Conservation (phyloP, 2,888 invertebrate species). For the Lasioglossum villosulum region DNA sequence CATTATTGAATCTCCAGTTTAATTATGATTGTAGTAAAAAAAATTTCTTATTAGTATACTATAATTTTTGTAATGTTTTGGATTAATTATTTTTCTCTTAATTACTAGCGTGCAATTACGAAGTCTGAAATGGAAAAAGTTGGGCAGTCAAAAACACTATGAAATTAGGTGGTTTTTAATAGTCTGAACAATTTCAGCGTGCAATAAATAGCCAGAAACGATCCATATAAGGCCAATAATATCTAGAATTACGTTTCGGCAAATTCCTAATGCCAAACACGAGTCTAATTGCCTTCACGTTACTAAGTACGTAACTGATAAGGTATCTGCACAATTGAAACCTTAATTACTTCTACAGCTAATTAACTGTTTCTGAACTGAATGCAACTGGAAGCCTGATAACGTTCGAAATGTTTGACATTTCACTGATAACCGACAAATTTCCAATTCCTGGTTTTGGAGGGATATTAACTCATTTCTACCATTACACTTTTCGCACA, state of each 20-base stretch:
- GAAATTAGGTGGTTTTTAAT: background rate
- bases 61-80: background rate
- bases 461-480: background rate
- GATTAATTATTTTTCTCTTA: background rate
- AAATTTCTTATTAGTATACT: background rate
- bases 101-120: background rate
- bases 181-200: background rate
- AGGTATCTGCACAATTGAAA: constrained; percentile 16
- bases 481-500: background rate
- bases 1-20: background rate
- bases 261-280: constrained; percentile 6
- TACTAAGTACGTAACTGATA: constrained; percentile 10
- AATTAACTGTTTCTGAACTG: constrained; percentile 15
- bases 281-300: background rate
- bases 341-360: constrained; percentile 11
- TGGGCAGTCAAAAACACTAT: background rate
- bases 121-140: background rate
- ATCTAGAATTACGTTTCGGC: background rate
- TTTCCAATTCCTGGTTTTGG: background rate
- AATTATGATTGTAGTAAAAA: background rate
- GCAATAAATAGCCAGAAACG: background rate
- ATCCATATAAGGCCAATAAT: background rate
- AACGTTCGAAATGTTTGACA: background rate
- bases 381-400: constrained; percentile 7
- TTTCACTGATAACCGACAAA: constrained; percentile 1